Evolutionary conservation across 2,888 invertebrate species (phyloP), one percentile per base, ranked within the genome.

Genomic region (Drosophila nigricruria): DNA sequence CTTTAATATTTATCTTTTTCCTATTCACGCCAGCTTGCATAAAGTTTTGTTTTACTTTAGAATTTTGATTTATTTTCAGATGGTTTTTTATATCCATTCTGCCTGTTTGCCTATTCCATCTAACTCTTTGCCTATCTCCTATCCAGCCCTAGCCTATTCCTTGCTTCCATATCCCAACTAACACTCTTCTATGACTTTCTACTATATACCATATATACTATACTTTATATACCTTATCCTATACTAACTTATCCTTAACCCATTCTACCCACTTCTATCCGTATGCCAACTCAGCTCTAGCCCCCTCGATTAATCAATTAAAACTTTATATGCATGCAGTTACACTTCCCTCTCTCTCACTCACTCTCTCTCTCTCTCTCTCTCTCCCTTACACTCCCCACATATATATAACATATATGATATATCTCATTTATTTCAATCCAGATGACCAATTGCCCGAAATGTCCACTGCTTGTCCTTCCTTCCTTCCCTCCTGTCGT

Each of bases 401-500:
- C 34, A 16, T 5, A 12, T 1, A 16, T 16, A 10, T 20, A n/a
- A 23, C 8, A 5, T 5, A 47, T 47, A 18, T 30, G 12, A 32
- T 45, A 6, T 45, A 45, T 45, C 14, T 20, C 20, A 49, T 52
- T 25, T n/a, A 58, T 36, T 34, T 40, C 30, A 4, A 52, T 34
- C 53, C 27, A n/a, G 18, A n/a, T 38, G 30, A 9, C 54, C 9
- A 16, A 47, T 47, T 27, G 27, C 18, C 18, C 18, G 27, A 27
- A 30, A 18, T 2, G 20, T 18, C 30, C 30, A 36, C 42, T 25
- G 34, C 27, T 16, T 27, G 16, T 25, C n/a, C 45, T 70, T 5
- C 18, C 43, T 47, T 52, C 30, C 32, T 47, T 47, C 91, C 91
- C 6, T 27, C 27, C 36, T 38, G 10, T 6, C 14, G 1, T 52